phyloP scores from a whole-genome alignment of 2,797 vertebrate species.

The Linurgus olivaceus region DNA sequence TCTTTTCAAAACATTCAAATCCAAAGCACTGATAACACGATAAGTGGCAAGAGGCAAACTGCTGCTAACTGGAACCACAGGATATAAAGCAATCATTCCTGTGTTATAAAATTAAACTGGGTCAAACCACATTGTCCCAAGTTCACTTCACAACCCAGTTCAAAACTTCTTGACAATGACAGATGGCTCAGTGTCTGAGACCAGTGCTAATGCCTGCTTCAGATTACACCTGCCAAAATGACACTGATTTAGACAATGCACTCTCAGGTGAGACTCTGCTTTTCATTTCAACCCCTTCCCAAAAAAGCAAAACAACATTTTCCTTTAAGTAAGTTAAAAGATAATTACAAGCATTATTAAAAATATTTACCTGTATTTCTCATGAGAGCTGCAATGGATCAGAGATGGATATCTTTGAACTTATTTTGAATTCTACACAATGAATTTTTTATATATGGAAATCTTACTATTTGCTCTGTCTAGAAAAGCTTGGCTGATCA shows the following conservation, averaged over 20 bases:
- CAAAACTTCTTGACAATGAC: not conserved
- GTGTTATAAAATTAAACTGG: not conserved
- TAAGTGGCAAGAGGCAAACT: not conserved
- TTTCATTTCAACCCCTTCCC: not conserved
- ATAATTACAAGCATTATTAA: not conserved
- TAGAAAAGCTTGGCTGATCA: not conserved
- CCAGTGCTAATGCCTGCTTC: not conserved
- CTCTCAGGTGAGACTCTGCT: not conserved
- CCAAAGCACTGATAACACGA: not conserved
- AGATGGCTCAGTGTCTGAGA: not conserved
- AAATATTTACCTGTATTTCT: not conserved
- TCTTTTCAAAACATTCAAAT: not conserved
- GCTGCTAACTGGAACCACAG: not conserved
- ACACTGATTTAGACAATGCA: not conserved
- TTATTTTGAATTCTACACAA: not conserved
- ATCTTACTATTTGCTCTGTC: not conserved
- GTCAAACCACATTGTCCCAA: not conserved
- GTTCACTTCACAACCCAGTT: not conserved
- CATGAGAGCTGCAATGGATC: not conserved
- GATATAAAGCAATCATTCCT: not conserved
- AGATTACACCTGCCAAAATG: not conserved
- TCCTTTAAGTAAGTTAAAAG: not conserved
- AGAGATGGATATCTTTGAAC: not conserved
- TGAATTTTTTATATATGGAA: slow-evolving; percentile 7
- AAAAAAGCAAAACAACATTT: not conserved